Conservation (phyloP, 1,140 invertebrate species). For the Drosophila simulans region DNA sequence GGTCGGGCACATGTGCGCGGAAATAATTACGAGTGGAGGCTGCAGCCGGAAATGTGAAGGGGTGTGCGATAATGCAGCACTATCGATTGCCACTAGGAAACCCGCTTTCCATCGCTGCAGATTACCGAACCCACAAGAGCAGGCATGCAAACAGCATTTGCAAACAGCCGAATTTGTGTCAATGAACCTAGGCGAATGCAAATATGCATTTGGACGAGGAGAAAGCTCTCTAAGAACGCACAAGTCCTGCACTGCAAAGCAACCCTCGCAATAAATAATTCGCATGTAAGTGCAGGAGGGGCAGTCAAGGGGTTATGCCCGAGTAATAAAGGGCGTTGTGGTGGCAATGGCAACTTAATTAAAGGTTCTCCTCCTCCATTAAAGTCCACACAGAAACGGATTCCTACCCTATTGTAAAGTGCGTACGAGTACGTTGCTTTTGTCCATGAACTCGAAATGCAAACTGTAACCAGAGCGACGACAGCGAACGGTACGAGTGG, state of each 20-base stretch:
- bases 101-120: constrained; percentile 33
- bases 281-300: constrained; percentile 1
- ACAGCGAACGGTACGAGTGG: constrained; percentile 28
- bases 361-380: constrained; percentile 56
- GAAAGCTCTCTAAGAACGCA: constrained; percentile 23
- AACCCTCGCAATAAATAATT: constrained; percentile 31
- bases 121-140: constrained; percentile 27
- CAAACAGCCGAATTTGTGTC: constrained; percentile 24
- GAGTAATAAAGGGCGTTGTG: constrained; percentile 42
- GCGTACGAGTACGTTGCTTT: constrained; percentile 46
- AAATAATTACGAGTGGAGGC: constrained; percentile 44
- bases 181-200: constrained; percentile 29
- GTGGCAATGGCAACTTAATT: constrained; percentile 59
- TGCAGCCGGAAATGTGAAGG: constrained; percentile 24
- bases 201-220: constrained; percentile 7
- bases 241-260: constrained; percentile 35
- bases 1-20: constrained; percentile 51
- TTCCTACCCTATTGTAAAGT: constrained; percentile 58
- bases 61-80: constrained; percentile 26
- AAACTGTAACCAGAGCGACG: constrained; percentile 62
- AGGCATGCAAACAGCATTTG: constrained; percentile 13
- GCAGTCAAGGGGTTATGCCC: constrained; percentile 32
- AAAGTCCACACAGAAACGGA: constrained; percentile 28
- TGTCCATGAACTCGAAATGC: constrained; percentile 71
- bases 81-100: constrained; percentile 56